Evolutionary conservation across 2,888 invertebrate genomes (phyloP).

Genomic region (Campopleginae sp.): DNA sequence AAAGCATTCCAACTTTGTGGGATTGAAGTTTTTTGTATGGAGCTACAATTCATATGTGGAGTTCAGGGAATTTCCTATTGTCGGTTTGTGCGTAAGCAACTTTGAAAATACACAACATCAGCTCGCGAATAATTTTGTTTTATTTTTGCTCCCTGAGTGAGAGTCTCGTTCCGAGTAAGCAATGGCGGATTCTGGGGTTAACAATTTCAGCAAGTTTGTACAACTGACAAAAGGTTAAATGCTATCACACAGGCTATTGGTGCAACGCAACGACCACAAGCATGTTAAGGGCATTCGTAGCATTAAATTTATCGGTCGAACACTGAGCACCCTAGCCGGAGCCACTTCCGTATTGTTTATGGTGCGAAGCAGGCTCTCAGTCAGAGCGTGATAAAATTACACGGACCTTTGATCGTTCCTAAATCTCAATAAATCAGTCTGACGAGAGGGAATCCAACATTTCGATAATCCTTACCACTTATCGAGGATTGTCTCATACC

Average conservation of each 20-base stretch:
- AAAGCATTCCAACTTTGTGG: background rate
- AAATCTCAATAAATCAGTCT: background rate
- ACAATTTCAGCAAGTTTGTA: background rate
- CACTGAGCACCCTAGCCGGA: background rate
- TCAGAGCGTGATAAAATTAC: background rate
- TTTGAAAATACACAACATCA: background rate
- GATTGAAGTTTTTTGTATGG: background rate
- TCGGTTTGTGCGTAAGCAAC: background rate
- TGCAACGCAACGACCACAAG: background rate
- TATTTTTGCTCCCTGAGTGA: background rate
- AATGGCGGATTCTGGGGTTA: background rate
- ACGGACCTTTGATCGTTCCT: background rate
- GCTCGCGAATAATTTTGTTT: background rate
- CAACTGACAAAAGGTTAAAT: conserved; percentile 20
- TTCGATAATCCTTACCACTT: background rate
- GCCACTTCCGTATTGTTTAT: background rate
- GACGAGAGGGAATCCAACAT: background rate
- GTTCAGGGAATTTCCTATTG: background rate
- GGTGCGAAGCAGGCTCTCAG: background rate
- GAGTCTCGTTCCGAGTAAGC: background rate
- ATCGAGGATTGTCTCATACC: background rate
- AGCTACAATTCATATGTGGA: background rate
- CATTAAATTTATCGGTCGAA: background rate
- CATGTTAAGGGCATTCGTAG: background rate
- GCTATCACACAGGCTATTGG: background rate